These are phyloP conservation scores for Amia ocellicauda DNA, from an alignment of 2,113 vertebrate genomes.

Conservation along the genomic window DNA sequence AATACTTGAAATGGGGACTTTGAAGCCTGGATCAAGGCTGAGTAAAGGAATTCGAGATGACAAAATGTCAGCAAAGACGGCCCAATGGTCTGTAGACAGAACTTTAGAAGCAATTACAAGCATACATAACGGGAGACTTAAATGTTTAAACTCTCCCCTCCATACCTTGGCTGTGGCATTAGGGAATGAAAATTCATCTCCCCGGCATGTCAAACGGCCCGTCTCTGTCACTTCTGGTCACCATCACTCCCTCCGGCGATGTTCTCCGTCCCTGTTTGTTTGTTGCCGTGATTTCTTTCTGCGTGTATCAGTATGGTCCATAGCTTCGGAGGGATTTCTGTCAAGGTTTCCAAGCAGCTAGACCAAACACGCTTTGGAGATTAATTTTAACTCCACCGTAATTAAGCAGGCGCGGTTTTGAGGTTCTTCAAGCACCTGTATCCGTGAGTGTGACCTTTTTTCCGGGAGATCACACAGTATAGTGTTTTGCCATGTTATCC, in stretches of 20 bases:
- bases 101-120: constrained; percentile 59
- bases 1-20: constrained; percentile 39
- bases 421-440: too few species aligned
- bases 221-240: not conserved
- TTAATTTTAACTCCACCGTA: too few species aligned
- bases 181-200: not conserved
- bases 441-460: too few species aligned
- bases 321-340: too few species aligned
- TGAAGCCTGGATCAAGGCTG: constrained; percentile 54
- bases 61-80: constrained; percentile 48
- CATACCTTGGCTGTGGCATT: constrained; percentile 35
- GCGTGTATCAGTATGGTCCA: too few species aligned
- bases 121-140: constrained; percentile 45
- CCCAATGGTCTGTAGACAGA: constrained; percentile 55
- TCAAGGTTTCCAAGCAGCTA: too few species aligned
- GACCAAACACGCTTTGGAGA: too few species aligned
- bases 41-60: constrained; percentile 61
- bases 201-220: not conserved
- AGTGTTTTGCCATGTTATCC: too few species aligned
- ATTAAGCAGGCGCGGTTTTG: too few species aligned
- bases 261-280: not conserved
- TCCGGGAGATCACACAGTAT: too few species aligned
- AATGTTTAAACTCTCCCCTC: constrained; percentile 53
- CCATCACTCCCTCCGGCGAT: too few species aligned
- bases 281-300: too few species aligned